Percentiles rank a stretch among this genome's conserved stretches.
phyloP scores from a whole-genome alignment of 2,888 invertebrate species.

The Leptura quadrifasciata region DNA sequence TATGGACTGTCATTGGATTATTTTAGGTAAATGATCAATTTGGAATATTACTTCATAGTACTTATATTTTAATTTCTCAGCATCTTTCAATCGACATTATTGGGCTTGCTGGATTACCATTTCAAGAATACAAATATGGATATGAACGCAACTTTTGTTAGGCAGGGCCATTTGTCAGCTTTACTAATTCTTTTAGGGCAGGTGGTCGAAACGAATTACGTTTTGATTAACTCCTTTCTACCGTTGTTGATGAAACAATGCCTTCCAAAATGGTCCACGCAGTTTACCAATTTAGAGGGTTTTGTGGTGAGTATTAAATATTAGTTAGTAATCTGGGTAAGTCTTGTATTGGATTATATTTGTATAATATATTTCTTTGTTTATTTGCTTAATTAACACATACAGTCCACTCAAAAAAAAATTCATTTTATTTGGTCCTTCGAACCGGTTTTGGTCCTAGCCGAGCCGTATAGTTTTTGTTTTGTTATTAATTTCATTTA shows the following conservation, averaged over 20 bases:
- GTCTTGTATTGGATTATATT: too few relatives aligned
- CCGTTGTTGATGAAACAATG: slow-evolving; percentile 68
- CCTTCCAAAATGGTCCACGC: slow-evolving; percentile 75
- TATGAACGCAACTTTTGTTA: slow-evolving; percentile 73
- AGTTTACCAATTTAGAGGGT: slow-evolving; percentile 69
- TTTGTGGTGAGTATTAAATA: slow-evolving; percentile 70
- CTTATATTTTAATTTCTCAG: slow-evolving; percentile 62
- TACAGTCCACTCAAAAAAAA: too few relatives aligned
- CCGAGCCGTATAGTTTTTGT: too few relatives aligned
- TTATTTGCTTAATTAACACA: too few relatives aligned
- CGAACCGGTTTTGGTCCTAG: too few relatives aligned
- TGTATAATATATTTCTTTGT: too few relatives aligned
- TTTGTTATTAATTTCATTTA: too few relatives aligned
- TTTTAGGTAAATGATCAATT: slow-evolving; percentile 67
- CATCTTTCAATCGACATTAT: slow-evolving; percentile 75
- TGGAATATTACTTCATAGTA: background rate
- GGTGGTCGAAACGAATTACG: slow-evolving; percentile 50
- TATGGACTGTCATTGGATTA: slow-evolving; percentile 75
- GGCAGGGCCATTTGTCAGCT: slow-evolving; percentile 78
- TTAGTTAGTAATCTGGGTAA: too few relatives aligned
- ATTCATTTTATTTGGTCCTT: too few relatives aligned
- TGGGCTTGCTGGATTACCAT: slow-evolving; percentile 78
- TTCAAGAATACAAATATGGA: slow-evolving; percentile 76
- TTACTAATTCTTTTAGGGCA: slow-evolving; percentile 58
- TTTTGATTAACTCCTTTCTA: slow-evolving; percentile 56